Base-by-base conservation (phyloP, 2,888 invertebrate genomes). In the Cosmia pyralina region DNA sequence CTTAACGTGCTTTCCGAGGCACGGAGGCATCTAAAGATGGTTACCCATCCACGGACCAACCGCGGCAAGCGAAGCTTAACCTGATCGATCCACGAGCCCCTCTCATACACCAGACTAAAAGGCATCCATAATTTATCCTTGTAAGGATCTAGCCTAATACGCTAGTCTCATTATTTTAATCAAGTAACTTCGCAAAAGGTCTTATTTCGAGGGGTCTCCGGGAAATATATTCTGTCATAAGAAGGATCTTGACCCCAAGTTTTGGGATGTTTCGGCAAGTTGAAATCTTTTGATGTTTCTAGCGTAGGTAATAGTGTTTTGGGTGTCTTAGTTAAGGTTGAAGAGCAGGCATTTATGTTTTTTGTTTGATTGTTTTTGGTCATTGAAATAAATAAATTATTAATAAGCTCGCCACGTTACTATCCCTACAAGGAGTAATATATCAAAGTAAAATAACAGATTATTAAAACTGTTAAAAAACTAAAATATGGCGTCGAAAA, bases 131-230 rank as follows among this genome's bases (percentile, higher is more conserved):
- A 76, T 76, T n/a, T 76, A 80, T 68, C 68, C 59, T 67, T 57
- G 22, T n/a, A 48, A 50, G 59, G 60, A 65, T 76, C 64, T 55
- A 66, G 48, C 50, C 55, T 80, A 81, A 76, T 79, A 67, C 69
- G 34, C 69, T 34, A 46, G 66, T 48, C 63, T 59, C 63, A 82
- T 77, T 80, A 80, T 77, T 58, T 69, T 72, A 80, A 82, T 67
- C 80, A 83, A 79, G 70, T 68, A 46, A 52, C 55, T 48, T 57
- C 4, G 34, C 19, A 55, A 73, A 57, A 57, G 58, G 53, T 44
- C 46, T 71, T 69, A 72, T 79, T 80, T 72, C 80, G 68, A 67
- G 52, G 57, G 70, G 62, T 69, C 69, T 48, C 66, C 44, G 63
- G 71, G 3, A 77, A 84, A 84, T 71, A 64, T 75, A 84, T 69